These are phyloP conservation scores for Pissodes strobi DNA, from an alignment of 1,140 invertebrate genomes.

Conservation along the genomic window DNA sequence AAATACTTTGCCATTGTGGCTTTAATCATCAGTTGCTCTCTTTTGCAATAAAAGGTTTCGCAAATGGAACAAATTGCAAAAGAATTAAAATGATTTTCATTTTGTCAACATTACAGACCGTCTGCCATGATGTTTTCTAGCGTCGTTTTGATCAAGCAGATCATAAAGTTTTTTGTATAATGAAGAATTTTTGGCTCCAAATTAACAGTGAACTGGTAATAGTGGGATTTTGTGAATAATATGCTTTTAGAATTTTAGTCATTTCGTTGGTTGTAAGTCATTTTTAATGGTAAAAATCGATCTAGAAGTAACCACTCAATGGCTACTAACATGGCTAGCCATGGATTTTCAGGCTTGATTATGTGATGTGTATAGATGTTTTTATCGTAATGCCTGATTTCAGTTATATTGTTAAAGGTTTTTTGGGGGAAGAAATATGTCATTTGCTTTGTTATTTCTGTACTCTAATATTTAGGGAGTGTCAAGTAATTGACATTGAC, in stretches of 20 bases:
- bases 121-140: constrained; percentile 58
- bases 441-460: too few relatives aligned
- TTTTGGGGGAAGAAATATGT: too few relatives aligned
- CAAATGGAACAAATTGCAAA: too few relatives aligned
- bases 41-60: too few relatives aligned
- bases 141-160: too few relatives aligned
- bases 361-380: constrained; percentile 5
- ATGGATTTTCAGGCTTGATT: background rate
- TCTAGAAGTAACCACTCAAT: constrained; percentile 45
- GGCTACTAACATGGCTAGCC: constrained; percentile 25
- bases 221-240: constrained; percentile 34
- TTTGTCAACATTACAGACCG: constrained; percentile 20
- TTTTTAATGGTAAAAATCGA: constrained; percentile 39
- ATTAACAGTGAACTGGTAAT: constrained; percentile 51
- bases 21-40: too few relatives aligned
- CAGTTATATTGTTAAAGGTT: constrained; percentile 8
- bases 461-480: constrained; percentile 15
- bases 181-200: constrained; percentile 49
- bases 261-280: constrained; percentile 42
- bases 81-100: too few relatives aligned
- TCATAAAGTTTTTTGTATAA: constrained; percentile 50
- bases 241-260: constrained; percentile 34
- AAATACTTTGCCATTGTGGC: too few relatives aligned
- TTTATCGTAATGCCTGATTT: background rate
- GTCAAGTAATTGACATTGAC: constrained; percentile 32